Percentiles rank a stretch among this genome's conserved stretches.
These are phyloP conservation scores for Anoplopoma fimbria DNA, from an alignment of 2,113 vertebrate genomes.

Conservation along the genomic window DNA sequence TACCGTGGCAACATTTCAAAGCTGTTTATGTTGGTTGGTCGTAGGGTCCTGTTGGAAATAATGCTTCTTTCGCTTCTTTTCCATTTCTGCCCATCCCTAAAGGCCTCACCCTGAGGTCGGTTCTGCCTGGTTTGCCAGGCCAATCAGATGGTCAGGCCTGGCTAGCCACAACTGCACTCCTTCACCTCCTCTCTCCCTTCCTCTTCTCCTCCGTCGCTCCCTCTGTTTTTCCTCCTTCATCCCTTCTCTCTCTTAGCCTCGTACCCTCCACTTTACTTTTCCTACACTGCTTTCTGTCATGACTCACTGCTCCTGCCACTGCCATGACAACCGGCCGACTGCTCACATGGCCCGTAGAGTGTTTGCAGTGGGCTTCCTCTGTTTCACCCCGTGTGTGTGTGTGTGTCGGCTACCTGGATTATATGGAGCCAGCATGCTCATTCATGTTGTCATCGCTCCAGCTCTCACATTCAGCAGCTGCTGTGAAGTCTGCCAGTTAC, in stretches of 20 bases:
- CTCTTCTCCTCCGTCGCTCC: conserved; percentile 5
- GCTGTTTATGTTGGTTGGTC: conserved; percentile 51
- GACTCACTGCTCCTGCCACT: conserved; percentile 78
- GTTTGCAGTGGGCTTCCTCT: conserved; percentile 73
- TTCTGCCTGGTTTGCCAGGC: conserved; percentile 44
- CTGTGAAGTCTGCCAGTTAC: conserved; percentile 8
- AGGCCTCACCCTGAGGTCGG: conserved; percentile 70
- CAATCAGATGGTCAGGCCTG: conserved; percentile 71
- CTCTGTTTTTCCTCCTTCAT: conserved; percentile 27
- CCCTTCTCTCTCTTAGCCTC: conserved; percentile 18
- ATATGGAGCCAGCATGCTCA: conserved; percentile 15
- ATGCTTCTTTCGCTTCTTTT: conserved; percentile 54
- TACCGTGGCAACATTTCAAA: conserved; percentile 61
- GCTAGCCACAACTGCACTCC: conserved; percentile 58
- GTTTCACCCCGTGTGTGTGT: conserved; percentile 44
- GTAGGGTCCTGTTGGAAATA: conserved; percentile 53
- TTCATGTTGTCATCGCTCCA: conserved; percentile 67
- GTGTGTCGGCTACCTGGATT: conserved; percentile 59
- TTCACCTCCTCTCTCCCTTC: conserved; percentile 52
- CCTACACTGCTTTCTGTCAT: conserved; percentile 72
- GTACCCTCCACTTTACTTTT: conserved; percentile 78
- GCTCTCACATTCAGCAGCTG: conserved; percentile 54
- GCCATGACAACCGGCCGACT: conserved; percentile 75
- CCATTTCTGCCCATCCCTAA: conserved; percentile 58
- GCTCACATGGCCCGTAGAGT: conserved; percentile 72